A percentile compares a stretch with the other conserved stretches of the same genome.
Conservation (phyloP, 2,888 invertebrate genomes). For the Mythimna albipuncta region DNA sequence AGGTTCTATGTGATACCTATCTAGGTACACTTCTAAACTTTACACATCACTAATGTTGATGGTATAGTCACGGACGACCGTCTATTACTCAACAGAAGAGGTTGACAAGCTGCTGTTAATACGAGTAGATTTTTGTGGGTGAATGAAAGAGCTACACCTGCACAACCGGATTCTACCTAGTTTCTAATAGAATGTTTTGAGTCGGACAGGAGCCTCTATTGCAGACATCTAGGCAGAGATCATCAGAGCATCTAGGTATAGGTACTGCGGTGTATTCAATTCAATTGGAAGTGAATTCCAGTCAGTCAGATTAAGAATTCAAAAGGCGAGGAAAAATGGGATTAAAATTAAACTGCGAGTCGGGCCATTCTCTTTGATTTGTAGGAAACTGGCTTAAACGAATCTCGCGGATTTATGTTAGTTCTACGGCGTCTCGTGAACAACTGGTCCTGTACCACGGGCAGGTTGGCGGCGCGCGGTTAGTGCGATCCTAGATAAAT, state of each 20-base stretch:
- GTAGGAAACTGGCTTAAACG: slow-evolving; percentile 37
- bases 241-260: neutral
- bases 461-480: slow-evolving; percentile 4
- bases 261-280: neutral
- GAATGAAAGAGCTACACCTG: no score
- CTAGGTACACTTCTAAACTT: neutral
- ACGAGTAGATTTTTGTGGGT: neutral
- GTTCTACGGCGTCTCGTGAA: neutral
- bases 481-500: slow-evolving; percentile 43
- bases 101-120: neutral
- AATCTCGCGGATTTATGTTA: slow-evolving; percentile 33
- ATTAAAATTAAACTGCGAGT: slow-evolving; percentile 44
- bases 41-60: neutral
- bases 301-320: slow-evolving; percentile 1
- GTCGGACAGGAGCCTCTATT: neutral
- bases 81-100: neutral
- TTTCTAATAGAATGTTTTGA: no score
- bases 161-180: no score
- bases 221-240: neutral
- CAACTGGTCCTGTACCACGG: neutral
- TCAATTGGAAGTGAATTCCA: neutral
- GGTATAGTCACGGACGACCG: neutral
- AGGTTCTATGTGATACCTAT: neutral
- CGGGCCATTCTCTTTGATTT: slow-evolving; percentile 37
- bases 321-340: slow-evolving; percentile 18